These are phyloP conservation scores for Onychomys arenicola DNA, from an alignment of 2,797 vertebrate species.

Conservation along the genomic window DNA sequence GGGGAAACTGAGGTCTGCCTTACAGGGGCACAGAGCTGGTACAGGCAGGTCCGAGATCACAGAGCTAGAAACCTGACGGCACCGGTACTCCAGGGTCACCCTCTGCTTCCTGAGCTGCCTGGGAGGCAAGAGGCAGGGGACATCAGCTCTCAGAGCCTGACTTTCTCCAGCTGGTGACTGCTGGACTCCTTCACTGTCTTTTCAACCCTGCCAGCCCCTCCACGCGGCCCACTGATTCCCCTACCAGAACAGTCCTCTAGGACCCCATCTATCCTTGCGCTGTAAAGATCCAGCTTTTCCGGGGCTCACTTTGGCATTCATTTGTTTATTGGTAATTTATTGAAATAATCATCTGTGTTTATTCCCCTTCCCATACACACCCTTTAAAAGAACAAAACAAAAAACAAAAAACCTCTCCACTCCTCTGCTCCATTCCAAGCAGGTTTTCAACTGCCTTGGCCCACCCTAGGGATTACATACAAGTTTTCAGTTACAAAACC, in stretches of 20 bases:
- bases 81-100: not conserved
- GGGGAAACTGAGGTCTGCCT: not conserved
- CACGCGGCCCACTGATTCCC: accelerated
- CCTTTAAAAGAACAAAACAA: no score
- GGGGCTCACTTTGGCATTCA: not conserved
- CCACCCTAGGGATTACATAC: not conserved
- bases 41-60: not conserved
- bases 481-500: not conserved
- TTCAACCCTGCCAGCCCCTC: not conserved
- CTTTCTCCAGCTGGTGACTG: no score
- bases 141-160: not conserved
- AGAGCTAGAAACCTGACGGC: not conserved
- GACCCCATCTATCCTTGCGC: not conserved
- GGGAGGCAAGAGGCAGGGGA: not conserved
- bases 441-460: not conserved
- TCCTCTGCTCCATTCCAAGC: not conserved
- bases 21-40: not conserved
- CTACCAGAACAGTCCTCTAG: not conserved
- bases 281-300: not conserved
- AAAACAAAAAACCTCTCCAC: not conserved
- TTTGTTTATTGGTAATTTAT: not conserved
- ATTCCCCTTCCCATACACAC: not conserved
- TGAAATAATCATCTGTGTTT: not conserved
- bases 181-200: not conserved
- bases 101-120: not conserved